Base-by-base conservation (phyloP, 2,797 vertebrate genomes). In the Cyclura pinguis region DNA sequence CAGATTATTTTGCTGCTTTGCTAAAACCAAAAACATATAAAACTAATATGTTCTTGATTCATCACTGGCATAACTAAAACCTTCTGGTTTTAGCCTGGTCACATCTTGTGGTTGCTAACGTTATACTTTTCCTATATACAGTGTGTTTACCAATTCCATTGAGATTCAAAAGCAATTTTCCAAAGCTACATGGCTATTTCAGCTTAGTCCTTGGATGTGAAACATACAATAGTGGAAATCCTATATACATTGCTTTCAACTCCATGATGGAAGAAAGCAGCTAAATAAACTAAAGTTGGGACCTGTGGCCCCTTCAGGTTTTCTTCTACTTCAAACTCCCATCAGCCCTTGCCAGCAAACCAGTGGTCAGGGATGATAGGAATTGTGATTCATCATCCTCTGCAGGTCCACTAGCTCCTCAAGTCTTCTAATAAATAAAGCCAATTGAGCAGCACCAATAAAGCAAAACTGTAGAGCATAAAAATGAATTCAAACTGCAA, bases 31-130 rank as follows among this genome's bases (percentile, higher is more conserved):
- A n/a, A 80, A 35, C 42, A 35, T 35, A 85, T 73, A 89, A 91
- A 67, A 88, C 62, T 84, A 91, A 67, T 29, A 69, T 84, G 74
- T 50, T 55, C 78, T 80, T 86, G 38, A 12, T 81, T 84, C 64
- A 77, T 69, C 0, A 0, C 29, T 50, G 50, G n/a, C 18, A 24
- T 89, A 92, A 90, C 29, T 88, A 85, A 62, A 78, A 84, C 32
- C 0, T 0, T 73, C 89, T 85, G 89, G 89, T 89, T 18, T 24
- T 47, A 69, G 4, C 67, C 64, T 74, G 14, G 27, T 73, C 42
- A 52, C 14, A 4, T 4, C 6, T 9, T 69, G 2, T 72, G 10
- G 18, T 72, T n/a, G 67, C n/a, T n/a, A 22, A 38, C 18, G 8
- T 20, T 42, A 8, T 35, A 12, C 29, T 18, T 88, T 80, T n/a